Percentiles rank a stretch among this genome's conserved stretches.
phyloP scores from a whole-genome alignment of 2,113 vertebrate species.

The Anarhynchus alexandrinus region DNA sequence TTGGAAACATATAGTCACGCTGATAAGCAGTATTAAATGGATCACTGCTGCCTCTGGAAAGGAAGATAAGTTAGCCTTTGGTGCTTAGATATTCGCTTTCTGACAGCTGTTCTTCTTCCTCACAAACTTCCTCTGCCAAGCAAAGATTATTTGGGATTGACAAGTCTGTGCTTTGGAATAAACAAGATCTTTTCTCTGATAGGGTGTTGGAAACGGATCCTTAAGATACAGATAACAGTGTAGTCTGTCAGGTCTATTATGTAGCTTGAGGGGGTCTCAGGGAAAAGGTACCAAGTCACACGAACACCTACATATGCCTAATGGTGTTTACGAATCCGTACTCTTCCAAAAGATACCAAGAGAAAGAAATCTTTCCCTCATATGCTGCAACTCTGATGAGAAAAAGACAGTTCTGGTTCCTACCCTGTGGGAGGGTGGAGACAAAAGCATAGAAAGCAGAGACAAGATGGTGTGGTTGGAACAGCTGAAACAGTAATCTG shows the following conservation, averaged over 20 bases:
- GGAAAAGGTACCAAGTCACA: not conserved
- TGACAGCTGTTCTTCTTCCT: conserved; percentile 6
- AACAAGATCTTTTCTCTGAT: conserved; percentile 24
- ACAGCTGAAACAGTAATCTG: not conserved
- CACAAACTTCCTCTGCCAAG: not conserved
- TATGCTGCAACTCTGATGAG: not conserved
- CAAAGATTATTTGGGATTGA: conserved; percentile 6
- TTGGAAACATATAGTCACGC: not conserved
- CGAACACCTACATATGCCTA: not conserved
- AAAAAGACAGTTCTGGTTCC: not conserved
- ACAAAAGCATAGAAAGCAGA: not conserved
- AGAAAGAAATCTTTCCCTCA: not conserved
- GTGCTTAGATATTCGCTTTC: not conserved
- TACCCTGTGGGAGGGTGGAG: not conserved
- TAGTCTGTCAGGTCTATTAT: rapidly evolving
- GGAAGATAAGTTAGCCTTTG: conserved; percentile 21
- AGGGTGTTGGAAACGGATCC: not conserved
- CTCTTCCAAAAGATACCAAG: not conserved
- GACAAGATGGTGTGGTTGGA: not conserved
- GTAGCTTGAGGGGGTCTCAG: not conserved
- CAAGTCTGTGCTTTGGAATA: not conserved
- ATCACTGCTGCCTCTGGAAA: conserved; percentile 15
- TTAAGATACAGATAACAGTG: not conserved
- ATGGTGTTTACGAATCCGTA: not conserved
- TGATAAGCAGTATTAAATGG: conserved; percentile 31